Evolutionary conservation across 2,113 vertebrate genomes (phyloP).

Genomic region (Mustelus asterias): DNA sequence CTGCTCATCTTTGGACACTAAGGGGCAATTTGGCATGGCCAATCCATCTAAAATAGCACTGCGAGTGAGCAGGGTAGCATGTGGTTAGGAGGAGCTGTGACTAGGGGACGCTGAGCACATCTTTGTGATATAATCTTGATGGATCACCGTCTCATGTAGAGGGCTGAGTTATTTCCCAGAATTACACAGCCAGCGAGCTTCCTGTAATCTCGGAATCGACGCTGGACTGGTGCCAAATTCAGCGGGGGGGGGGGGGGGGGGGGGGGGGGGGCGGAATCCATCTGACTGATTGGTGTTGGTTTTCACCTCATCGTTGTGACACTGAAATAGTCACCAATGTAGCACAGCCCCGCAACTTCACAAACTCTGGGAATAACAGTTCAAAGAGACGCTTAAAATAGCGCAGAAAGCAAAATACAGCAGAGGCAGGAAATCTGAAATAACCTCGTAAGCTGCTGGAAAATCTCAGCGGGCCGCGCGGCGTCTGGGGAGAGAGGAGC

Average conservation of each 20-base stretch:
- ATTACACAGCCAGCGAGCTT: neutral
- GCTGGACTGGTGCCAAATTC: neutral
- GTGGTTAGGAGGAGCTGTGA: neutral
- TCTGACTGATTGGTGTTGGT: neutral
- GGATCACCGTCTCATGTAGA: neutral
- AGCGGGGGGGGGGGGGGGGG: neutral
- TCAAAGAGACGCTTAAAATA: neutral
- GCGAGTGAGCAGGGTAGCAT: neutral
- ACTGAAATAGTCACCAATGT: constrained; percentile 8
- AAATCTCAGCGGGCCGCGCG: no score
- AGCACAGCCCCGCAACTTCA: neutral
- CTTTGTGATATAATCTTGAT: neutral
- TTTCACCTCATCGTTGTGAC: neutral
- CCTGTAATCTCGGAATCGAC: neutral
- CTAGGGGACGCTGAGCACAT: neutral
- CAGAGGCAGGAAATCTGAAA: no score
- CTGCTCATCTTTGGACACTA: no score
- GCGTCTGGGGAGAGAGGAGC: no score
- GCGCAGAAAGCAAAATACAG: neutral
- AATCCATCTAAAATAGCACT: neutral
- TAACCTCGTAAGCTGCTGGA: no score
- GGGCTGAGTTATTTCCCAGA: neutral
- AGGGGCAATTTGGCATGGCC: no score
- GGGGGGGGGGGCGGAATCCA: neutral
- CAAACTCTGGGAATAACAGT: neutral